Base-by-base conservation (phyloP, 1,140 invertebrate genomes). In the Branchinecta lynchi region DNA sequence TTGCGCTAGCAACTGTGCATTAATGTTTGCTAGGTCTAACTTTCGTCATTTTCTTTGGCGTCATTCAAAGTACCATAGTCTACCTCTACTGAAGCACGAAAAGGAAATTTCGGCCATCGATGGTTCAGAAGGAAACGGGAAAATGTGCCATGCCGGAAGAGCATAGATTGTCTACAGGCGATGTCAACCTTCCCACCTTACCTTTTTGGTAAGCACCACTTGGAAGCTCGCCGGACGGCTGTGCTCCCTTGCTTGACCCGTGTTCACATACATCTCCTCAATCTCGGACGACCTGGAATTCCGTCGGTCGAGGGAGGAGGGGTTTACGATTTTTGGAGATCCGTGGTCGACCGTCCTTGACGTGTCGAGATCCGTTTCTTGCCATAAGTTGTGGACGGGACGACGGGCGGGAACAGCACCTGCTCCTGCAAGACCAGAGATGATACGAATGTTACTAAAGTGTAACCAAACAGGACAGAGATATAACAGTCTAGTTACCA, bases 331-430 rank as follows among this genome's bases (percentile, higher is more conserved):
- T 60, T 20, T 60, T 3, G 51, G 68, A 1, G 71, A 67, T 5
- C 84, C 84, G 71, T 85, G 83, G 73, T 87, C 86, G 21, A 83
- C 77, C 0, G 84, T 86, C 69, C 84, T 81, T 70, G 87, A 86
- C 0, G 87, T 86, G 76, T 94, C 92, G 44, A 95, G 76, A 79
- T 95, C 92, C 0, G 91, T 94, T 78, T 94, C 91, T n/a, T 89
- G 80, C 87, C 92, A 94, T 10, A 85, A 80, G 51, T 72, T 76
- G 8, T 75, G 73, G 46, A 83, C 43, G 80, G 75, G 71, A 68
- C 76, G 74, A 44, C 72, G 76, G 8, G 76, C 72, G 21, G 76
- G 75, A 17, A 79, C 73, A 46, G 79, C 72, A n/a, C 74, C 76
- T 60, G 76, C 76, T 45, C 77, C 76, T 71, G n/a, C 8, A 67